A percentile compares a stretch with the other conserved stretches of the same genome.
phyloP scores from a whole-genome alignment of 2,113 vertebrate genomes.

The Campylomormyrus numenius region DNA sequence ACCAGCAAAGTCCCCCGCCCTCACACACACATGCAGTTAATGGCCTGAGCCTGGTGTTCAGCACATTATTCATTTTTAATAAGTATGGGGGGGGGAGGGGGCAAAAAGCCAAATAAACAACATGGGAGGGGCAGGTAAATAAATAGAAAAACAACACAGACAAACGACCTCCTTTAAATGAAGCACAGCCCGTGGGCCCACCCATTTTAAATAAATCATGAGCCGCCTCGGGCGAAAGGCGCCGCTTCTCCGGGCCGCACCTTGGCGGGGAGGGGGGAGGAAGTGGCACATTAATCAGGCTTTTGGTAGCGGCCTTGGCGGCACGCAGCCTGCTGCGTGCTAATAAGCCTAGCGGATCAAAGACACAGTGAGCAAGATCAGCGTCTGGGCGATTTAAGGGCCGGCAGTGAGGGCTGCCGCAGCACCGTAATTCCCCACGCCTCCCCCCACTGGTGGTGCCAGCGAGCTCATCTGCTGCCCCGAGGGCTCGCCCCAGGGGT shows the following conservation, averaged over 20 bases:
- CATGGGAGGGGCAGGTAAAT: slow-evolving; percentile 11
- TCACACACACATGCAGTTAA: slow-evolving; percentile 15
- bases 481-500: slow-evolving; percentile 59
- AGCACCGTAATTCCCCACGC: slow-evolving; percentile 37
- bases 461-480: slow-evolving; percentile 55
- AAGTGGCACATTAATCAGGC: slow-evolving; percentile 35
- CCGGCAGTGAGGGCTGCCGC: slow-evolving; percentile 16
- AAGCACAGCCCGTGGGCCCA: slow-evolving; percentile 56
- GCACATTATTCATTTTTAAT: slow-evolving; percentile 24
- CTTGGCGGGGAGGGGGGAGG: slow-evolving; percentile 34
- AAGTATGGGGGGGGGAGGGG: not conserved
- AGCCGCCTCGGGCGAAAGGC: slow-evolving; percentile 59
- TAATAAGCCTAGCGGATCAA: slow-evolving; percentile 65
- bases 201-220: slow-evolving; percentile 71
- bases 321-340: slow-evolving; percentile 52
- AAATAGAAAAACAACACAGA: slow-evolving; percentile 47
- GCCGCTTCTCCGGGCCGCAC: slow-evolving; percentile 56
- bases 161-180: slow-evolving; percentile 58
- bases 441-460: slow-evolving; percentile 62
- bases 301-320: slow-evolving; percentile 50
- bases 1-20: not conserved
- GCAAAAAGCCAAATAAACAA: slow-evolving; percentile 8
- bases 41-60: not conserved
- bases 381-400: slow-evolving; percentile 40
- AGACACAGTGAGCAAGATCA: slow-evolving; percentile 46